Conservation (phyloP, 1,140 invertebrate species). For the Drosophila pseudoananassae region DNA sequence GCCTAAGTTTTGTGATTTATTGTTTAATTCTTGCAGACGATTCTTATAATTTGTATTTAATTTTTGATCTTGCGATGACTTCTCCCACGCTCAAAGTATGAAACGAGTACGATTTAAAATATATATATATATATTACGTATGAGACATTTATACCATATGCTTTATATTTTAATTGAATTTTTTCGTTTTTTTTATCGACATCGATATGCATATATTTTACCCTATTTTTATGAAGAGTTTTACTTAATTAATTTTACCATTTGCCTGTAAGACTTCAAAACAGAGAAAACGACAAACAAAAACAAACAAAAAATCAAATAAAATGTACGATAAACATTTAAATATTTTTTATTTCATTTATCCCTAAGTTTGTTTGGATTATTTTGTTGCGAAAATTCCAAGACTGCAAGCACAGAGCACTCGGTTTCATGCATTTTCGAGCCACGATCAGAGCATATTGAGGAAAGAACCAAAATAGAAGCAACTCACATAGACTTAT, state of each 20-base stretch:
- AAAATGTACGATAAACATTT: slow-evolving; percentile 74
- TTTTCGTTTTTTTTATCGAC: slow-evolving; percentile 48
- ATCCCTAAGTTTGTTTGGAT: neutral
- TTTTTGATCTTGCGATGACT: slow-evolving; percentile 39
- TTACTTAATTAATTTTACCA: slow-evolving; percentile 79
- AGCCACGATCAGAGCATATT: slow-evolving; percentile 44
- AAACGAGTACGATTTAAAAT: slow-evolving; percentile 18
- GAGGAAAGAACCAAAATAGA: slow-evolving; percentile 65
- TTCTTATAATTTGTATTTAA: slow-evolving; percentile 55
- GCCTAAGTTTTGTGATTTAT: slow-evolving; percentile 83
- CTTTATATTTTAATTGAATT: slow-evolving; percentile 64
- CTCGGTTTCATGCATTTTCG: slow-evolving; percentile 67
- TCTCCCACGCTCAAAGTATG: slow-evolving; percentile 39
- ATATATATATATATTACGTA: neutral
- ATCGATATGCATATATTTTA: slow-evolving; percentile 64
- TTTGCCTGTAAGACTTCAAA: slow-evolving; percentile 55
- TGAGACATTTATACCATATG: slow-evolving; percentile 52
- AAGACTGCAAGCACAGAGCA: slow-evolving; percentile 59
- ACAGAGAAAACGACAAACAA: slow-evolving; percentile 53
- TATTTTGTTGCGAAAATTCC: slow-evolving; percentile 16
- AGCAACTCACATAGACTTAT: slow-evolving; percentile 71
- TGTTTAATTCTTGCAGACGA: slow-evolving; percentile 70
- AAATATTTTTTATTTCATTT: slow-evolving; percentile 1
- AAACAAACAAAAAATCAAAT: slow-evolving; percentile 47
- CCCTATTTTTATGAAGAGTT: slow-evolving; percentile 76